phyloP scores from a whole-genome alignment of 1,140 invertebrate species.

The Ceratina calcarata region DNA sequence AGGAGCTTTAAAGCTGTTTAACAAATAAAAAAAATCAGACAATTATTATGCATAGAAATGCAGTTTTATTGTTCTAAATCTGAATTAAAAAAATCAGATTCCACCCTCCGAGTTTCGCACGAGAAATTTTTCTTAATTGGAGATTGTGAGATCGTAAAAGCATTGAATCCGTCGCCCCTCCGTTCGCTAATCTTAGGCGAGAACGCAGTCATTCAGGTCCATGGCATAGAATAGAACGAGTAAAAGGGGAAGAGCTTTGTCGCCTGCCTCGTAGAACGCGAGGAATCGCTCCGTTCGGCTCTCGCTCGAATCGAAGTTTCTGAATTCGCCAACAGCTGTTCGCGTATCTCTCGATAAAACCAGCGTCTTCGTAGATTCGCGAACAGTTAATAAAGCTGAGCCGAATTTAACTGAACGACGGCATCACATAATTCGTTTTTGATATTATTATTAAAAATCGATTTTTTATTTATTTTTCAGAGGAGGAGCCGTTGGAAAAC shows the following conservation, averaged over 20 bases:
- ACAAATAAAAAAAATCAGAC: no score
- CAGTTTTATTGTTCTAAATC: no score
- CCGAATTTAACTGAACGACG: background rate
- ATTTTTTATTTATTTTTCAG: conserved; percentile 66
- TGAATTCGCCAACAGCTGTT: conserved; percentile 28
- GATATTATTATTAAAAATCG: background rate
- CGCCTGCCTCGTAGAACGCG: conserved; percentile 52
- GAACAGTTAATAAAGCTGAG: background rate
- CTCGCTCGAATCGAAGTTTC: conserved; percentile 61
- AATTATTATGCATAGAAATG: no score
- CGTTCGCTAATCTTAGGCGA: conserved; percentile 64
- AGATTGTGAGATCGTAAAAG: background rate
- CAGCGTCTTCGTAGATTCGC: background rate
- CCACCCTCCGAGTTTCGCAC: no score
- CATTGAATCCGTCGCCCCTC: conserved; percentile 48
- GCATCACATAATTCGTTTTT: background rate
- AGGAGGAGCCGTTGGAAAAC: conserved; percentile 76
- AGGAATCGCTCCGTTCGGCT: conserved; percentile 56
- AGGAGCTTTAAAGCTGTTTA: no score
- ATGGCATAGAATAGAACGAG: conserved; percentile 56
- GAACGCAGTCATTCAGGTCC: conserved; percentile 61
- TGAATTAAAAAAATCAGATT: no score
- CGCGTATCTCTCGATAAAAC: conserved; percentile 28
- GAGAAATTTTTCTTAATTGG: background rate
- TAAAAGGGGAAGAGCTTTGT: conserved; percentile 34